A percentile compares a stretch with the other conserved stretches of the same genome.
Conservation (phyloP, 2,113 vertebrate genomes). For the Heterochromis multidens region DNA sequence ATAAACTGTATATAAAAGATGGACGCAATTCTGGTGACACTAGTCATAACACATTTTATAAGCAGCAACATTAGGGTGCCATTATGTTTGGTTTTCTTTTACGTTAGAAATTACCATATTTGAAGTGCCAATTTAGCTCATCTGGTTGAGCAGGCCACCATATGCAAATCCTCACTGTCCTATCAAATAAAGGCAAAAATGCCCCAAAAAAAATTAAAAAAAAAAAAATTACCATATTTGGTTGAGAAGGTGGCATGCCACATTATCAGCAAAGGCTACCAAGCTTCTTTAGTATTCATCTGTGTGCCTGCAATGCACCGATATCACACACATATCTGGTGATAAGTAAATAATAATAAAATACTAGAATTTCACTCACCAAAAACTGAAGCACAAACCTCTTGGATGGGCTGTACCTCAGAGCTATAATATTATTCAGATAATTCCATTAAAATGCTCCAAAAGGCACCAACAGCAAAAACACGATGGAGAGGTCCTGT, state of each 20-base stretch:
- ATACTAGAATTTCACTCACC: not conserved
- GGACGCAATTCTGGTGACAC: not conserved
- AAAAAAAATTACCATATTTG: not conserved
- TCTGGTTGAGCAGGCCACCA: not conserved
- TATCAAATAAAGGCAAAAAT: too few relatives aligned
- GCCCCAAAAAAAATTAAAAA: fast-evolving
- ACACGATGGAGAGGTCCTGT: not conserved
- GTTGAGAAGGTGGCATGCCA: not conserved
- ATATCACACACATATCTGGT: not conserved
- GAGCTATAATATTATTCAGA: not conserved
- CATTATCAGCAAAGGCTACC: not conserved
- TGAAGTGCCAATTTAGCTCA: not conserved
- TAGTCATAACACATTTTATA: not conserved
- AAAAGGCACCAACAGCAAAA: not conserved
- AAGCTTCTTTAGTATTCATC: not conserved
- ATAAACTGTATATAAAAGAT: not conserved
- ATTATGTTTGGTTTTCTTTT: not conserved
- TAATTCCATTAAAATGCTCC: not conserved
- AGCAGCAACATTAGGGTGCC: not conserved
- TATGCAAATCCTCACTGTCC: not conserved
- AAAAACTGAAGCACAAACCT: not conserved
- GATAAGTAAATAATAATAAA: not conserved
- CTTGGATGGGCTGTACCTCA: not conserved
- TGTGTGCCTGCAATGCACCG: not conserved
- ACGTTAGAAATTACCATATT: not conserved